Evolutionary conservation across 2,113 vertebrate species (phyloP).

Genomic region (Crotophaga sulcirostris): DNA sequence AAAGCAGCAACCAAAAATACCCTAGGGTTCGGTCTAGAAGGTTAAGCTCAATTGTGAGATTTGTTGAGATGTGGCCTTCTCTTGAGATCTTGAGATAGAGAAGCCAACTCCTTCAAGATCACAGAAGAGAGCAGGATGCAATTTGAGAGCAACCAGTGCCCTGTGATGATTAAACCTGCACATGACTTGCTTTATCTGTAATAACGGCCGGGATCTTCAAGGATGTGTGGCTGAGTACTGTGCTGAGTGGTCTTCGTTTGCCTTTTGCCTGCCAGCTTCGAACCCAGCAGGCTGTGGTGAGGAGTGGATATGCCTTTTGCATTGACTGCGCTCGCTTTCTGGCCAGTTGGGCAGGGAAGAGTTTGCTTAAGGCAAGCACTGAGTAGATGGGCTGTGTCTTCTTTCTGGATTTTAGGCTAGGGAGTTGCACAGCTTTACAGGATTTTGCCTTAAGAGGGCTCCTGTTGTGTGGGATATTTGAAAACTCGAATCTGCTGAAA

Average conservation of each 20-base stretch:
- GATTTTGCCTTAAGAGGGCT: neutral
- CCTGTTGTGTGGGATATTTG: neutral
- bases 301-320: neutral
- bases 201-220: rapidly evolving
- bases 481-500: neutral
- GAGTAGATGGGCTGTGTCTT: neutral
- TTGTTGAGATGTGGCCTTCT: neutral
- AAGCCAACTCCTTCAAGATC: conserved; percentile 4
- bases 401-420: neutral
- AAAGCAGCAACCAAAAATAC: neutral
- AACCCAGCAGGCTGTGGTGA: neutral
- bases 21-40: neutral
- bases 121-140: neutral
- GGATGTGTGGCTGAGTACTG: neutral
- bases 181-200: rapidly evolving
- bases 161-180: rapidly evolving
- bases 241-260: neutral
- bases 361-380: neutral
- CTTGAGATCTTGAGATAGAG: neutral
- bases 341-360: neutral
- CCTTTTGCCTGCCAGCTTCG: neutral
- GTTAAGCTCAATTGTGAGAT: conserved; percentile 1
- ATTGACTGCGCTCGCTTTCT: rapidly evolving
- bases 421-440: neutral
- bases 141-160: neutral